Base-by-base conservation (phyloP, 2,888 invertebrate species). In the Automeris io region DNA sequence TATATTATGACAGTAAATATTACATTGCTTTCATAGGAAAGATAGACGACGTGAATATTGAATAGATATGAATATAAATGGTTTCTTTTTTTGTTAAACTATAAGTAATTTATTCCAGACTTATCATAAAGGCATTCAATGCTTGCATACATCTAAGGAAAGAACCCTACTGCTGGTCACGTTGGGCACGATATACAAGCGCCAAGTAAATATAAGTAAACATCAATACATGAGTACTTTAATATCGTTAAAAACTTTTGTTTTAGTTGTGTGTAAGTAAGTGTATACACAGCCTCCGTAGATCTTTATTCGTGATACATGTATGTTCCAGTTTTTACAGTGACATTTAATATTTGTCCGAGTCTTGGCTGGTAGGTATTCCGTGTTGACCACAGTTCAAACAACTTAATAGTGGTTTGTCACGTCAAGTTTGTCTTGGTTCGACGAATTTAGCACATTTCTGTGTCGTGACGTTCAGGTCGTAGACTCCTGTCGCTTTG, bases 361-460 rank as follows among this genome's bases (percentile, higher is more conserved):
- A 40, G 25, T 36, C 36, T 40, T 34, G 39, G 29, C 33, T 18
- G 37, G 36, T 26, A 37, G 36, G 42, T 43, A 42, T 29, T 25
- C 24, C 34, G 33, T 45, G 31, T 40, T 41, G 22, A 37, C 39
- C 40, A 31, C 45, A 68, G 71, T 73, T 66, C 70, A 75, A 81
- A 79, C 67, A 76, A 63, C 61, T 65, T 52, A 57, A 66, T 64
- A 72, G 73, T 72, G 61, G 63, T 51, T 54, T 57, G 79, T 82
- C 81, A 81, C 80, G 81, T 67, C 58, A 43, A 65, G 73, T 72
- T 75, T 73, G 72, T 67, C 70, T 67, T 61, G 61, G 57, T 67
- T 59, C 63, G 64, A 55, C 68, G 66, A 74, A 79, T 80, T 83
- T 83, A 83, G 81, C 82, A 80, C 80, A 61, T 79, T 70, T 61